A percentile compares a stretch with the other conserved stretches of the same genome.
phyloP scores from a whole-genome alignment of 1,140 invertebrate genomes.

The Listronotus oregonensis region DNA sequence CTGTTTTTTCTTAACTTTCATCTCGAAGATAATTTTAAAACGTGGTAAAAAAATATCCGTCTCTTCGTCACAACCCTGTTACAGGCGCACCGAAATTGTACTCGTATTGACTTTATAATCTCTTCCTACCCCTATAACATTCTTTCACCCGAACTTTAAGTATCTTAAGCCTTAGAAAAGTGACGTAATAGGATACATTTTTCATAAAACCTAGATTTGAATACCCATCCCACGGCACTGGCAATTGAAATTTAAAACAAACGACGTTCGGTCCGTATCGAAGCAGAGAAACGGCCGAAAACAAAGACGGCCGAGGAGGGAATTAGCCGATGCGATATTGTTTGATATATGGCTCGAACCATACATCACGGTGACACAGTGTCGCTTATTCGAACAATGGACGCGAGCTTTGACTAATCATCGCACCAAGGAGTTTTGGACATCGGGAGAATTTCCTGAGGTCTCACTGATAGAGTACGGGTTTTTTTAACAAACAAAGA shows the following conservation, averaged over 20 bases:
- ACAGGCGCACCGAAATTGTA: no score
- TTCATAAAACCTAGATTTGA: neutral
- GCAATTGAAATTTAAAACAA: constrained; percentile 32
- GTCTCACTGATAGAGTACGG: neutral
- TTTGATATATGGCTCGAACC: constrained; percentile 37
- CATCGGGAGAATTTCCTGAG: constrained; percentile 14
- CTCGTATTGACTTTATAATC: no score
- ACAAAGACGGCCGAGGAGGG: constrained; percentile 35
- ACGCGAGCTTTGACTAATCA: constrained; percentile 38
- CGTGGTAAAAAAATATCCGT: no score
- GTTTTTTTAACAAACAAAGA: no score
- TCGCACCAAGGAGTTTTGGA: constrained; percentile 36
- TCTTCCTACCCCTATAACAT: no score
- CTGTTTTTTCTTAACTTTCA: no score
- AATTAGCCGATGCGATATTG: constrained; percentile 40
- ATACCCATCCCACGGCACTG: constrained; percentile 7
- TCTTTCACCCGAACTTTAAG: no score
- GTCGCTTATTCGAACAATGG: constrained; percentile 37
- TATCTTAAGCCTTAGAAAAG: no score
- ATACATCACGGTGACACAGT: constrained; percentile 38
- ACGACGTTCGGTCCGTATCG: constrained; percentile 33
- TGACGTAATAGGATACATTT: no score
- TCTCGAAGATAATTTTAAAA: no score
- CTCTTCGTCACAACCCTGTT: no score
- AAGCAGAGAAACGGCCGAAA: constrained; percentile 34